Conservation (phyloP, 2,113 vertebrate genomes). For the Pao palembangensis region DNA sequence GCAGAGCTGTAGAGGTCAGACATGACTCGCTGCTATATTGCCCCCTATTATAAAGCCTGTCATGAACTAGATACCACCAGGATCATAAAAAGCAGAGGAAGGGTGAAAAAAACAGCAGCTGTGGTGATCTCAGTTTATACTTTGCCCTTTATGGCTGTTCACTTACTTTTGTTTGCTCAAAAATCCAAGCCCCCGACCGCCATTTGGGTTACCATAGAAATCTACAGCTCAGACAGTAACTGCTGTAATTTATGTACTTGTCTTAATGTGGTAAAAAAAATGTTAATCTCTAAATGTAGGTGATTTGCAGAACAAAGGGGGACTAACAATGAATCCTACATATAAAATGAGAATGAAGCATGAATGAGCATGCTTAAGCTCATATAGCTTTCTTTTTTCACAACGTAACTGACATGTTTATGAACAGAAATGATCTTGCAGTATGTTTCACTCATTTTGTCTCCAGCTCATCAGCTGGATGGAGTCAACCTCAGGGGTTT, state of each 20-base stretch:
- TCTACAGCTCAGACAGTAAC: too few relatives aligned
- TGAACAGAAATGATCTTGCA: background rate
- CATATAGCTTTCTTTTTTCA: too few relatives aligned
- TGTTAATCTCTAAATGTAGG: too few relatives aligned
- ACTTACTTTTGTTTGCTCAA: constrained; percentile 5
- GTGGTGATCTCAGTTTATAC: constrained; percentile 3
- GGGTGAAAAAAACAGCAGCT: constrained; percentile 5
- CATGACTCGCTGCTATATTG: constrained; percentile 37
- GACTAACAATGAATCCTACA: too few relatives aligned
- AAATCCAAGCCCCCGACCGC: background rate
- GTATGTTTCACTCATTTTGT: constrained; percentile 5
- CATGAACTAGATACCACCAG: constrained; percentile 44
- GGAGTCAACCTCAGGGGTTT: constrained; percentile 87
- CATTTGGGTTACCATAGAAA: background rate
- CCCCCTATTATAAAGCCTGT: constrained; percentile 30
- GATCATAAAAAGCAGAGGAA: constrained; percentile 48
- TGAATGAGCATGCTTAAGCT: too few relatives aligned
- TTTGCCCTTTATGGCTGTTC: constrained; percentile 23
- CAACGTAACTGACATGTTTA: too few relatives aligned
- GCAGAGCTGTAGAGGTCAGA: constrained; percentile 5
- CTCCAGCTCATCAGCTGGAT: constrained; percentile 82
- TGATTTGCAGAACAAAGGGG: too few relatives aligned
- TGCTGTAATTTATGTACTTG: too few relatives aligned
- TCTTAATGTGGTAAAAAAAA: background rate
- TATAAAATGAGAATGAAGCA: too few relatives aligned